Conservation (phyloP, 2,888 invertebrate species). For the Clunio marinus region DNA sequence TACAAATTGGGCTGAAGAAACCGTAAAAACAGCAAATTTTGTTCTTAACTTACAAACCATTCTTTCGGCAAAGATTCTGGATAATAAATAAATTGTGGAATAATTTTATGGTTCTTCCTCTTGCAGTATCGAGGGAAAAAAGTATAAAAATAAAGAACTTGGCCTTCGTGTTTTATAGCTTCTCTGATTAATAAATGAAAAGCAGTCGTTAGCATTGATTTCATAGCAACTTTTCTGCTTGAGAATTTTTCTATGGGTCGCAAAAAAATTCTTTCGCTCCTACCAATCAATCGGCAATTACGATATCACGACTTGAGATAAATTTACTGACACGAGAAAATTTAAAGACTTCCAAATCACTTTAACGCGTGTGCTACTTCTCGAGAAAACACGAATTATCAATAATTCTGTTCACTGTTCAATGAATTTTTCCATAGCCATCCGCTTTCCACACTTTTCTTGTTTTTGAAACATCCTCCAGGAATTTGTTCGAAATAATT, state of each 20-base stretch:
- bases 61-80: slow-evolving; percentile 27
- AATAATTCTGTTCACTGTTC: slow-evolving; percentile 36
- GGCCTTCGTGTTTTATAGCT: slow-evolving; percentile 14
- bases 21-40: no score
- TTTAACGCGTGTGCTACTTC: no score
- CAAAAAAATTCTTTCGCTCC: background rate
- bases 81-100: slow-evolving; percentile 37
- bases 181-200: background rate
- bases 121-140: background rate
- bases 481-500: background rate
- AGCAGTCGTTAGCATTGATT: slow-evolving; percentile 14
- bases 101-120: slow-evolving; percentile 22
- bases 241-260: background rate
- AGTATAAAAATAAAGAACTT: no score
- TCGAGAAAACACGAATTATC: slow-evolving; percentile 16
- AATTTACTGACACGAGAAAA: background rate
- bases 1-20: no score
- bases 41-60: no score
- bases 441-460: background rate
- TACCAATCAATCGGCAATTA: background rate
- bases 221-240: background rate
- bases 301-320: background rate
- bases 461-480: slow-evolving; percentile 3
- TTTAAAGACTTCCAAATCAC: no score
- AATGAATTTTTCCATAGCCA: slow-evolving; percentile 23